Evolutionary conservation across 2,113 vertebrate species (phyloP), one percentile per base, ranked within the genome.

Genomic region (Blennius ocellaris): DNA sequence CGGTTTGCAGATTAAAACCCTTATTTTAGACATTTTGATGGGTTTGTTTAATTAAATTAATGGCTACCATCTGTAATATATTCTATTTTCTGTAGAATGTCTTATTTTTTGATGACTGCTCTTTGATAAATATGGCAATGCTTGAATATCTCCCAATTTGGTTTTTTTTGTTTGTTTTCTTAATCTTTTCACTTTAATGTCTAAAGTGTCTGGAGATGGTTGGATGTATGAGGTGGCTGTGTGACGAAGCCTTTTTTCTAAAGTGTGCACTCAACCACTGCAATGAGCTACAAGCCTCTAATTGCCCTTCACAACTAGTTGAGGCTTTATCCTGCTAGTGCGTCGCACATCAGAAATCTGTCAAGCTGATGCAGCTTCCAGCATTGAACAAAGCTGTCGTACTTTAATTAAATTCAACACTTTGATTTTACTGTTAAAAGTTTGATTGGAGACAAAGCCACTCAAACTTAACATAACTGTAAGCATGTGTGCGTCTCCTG

Each of bases 41-140:
- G 59, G 56, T 21, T 80, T 76, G 68, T 83, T 76, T 14, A 51
- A 73, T 78, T 66, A 57, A 67, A 69, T 80, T 83, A 52, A 59
- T 87, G 75, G 65, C 67, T 69, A 62, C 54, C 41, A 74, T 74
- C 60, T 81, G 76, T 80, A 47, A 79, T 16, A 81, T 21, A 83
- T 83, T 76, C 78, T 91, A 88, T 91, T 90, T 90, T 91, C 84
- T 80, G 82, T 86, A 69, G 87, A 90, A 85, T 86, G 84, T 91
- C 66, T 85, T 90, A 90, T 92, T 90, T 30, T 30, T 90, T 87
- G 87, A 88, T 82, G 82, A 86, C 85, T 84, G 89, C 73, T 85
- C 73, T 91, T 90, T 92, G 85, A 91, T 91, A 92, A 91, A 91
- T 59, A 82, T 72, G 78, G 43, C 57, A 66, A 89, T 66, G 72